Evolutionary conservation across 2,888 invertebrate species (phyloP).

Genomic region (Entomobrya multifasciata): DNA sequence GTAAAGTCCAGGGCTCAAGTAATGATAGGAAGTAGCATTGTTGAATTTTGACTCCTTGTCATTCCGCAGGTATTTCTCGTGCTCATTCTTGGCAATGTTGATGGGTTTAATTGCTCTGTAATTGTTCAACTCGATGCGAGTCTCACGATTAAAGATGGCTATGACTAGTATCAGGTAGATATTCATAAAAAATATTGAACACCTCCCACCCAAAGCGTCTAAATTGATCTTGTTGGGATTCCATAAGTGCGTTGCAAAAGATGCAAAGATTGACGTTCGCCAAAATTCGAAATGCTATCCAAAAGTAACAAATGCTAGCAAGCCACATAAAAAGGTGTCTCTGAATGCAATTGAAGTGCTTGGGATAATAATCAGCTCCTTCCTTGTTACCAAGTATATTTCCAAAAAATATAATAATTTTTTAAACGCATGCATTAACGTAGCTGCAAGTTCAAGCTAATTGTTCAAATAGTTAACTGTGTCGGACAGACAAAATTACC

Average conservation of each 20-base stretch:
- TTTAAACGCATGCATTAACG: no score
- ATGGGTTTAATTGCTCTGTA: conserved; percentile 45
- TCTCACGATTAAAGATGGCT: conserved; percentile 7
- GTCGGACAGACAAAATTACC: no score
- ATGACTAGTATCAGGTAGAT: conserved; percentile 47
- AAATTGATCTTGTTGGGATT: neutral
- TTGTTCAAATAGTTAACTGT: no score
- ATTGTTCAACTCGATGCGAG: conserved; percentile 41
- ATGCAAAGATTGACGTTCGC: neutral
- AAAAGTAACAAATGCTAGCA: conserved; percentile 12
- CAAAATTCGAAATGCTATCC: neutral
- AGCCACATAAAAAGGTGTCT: neutral
- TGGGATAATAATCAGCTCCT: neutral
- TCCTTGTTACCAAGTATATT: neutral
- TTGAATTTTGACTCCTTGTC: conserved; percentile 21
- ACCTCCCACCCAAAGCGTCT: conserved; percentile 45
- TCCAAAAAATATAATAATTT: neutral
- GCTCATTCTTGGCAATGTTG: conserved; percentile 30
- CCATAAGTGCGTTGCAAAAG: conserved; percentile 30
- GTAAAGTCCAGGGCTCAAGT: conserved; percentile 17
- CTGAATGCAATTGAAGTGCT: neutral
- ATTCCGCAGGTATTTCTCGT: conserved; percentile 29
- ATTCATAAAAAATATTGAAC: conserved; percentile 22
- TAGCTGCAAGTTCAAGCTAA: no score
- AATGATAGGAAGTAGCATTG: conserved; percentile 29